Conservation (phyloP, 2,888 invertebrate species). For the Lomographa bimaculata region DNA sequence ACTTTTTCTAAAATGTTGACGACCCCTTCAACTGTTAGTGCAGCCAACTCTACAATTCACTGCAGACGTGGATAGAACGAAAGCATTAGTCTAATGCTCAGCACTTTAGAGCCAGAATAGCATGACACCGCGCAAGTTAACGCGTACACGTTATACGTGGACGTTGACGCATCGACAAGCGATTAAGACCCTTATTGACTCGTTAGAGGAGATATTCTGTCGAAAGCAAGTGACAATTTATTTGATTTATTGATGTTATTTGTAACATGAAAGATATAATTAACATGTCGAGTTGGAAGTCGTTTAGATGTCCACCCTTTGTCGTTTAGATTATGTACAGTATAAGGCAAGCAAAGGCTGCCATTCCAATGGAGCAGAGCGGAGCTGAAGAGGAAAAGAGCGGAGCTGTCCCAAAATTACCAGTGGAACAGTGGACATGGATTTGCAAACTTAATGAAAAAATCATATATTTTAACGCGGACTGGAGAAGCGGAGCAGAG, state of each 20-base stretch:
- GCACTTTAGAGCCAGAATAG: constrained; percentile 64
- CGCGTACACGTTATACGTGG: constrained; percentile 54
- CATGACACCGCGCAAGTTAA: constrained; percentile 52
- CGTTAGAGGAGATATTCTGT: constrained; percentile 41
- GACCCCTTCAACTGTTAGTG: constrained; percentile 43
- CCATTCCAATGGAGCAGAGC: too few species aligned
- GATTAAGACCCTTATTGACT: constrained; percentile 66
- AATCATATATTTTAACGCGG: too few species aligned
- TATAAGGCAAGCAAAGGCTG: too few species aligned
- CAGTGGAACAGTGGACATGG: too few species aligned
- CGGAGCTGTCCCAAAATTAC: too few species aligned
- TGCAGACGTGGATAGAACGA: constrained; percentile 64
- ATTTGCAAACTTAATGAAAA: too few species aligned
- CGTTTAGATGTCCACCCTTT: constrained; percentile 4
- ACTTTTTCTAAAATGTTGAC: constrained; percentile 33
- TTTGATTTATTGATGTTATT: constrained; percentile 55
- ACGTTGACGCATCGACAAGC: constrained; percentile 60
- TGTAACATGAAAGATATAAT: constrained; percentile 38
- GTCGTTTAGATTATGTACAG: too few species aligned
- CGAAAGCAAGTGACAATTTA: constrained; percentile 49
- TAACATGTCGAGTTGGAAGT: constrained; percentile 27
- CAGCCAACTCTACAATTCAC: constrained; percentile 58
- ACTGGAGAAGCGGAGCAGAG: too few species aligned
- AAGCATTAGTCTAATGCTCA: constrained; percentile 69
- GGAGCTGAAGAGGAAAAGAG: too few species aligned